Evolutionary conservation across 2,113 vertebrate genomes (phyloP).

Genomic region (Odontesthes bonariensis): DNA sequence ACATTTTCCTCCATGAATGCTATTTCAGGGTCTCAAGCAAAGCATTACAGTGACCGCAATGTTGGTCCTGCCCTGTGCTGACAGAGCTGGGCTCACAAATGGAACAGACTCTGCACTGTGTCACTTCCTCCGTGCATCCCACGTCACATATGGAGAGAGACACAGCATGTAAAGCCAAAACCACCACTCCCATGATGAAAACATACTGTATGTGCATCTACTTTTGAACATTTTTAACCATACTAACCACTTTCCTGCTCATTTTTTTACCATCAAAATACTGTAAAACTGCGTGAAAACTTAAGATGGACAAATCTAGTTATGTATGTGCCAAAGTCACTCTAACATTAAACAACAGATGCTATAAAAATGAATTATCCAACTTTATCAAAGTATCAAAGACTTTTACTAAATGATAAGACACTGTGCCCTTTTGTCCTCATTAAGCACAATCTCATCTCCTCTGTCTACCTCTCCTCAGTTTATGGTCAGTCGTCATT

Average conservation of each 20-base stretch:
- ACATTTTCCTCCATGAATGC: neutral
- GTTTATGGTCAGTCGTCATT: conserved; percentile 4
- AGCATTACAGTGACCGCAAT: conserved; percentile 71
- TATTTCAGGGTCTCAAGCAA: conserved; percentile 29
- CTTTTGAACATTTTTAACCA: conserved; percentile 4
- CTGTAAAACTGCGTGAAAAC: neutral
- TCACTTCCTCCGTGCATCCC: conserved; percentile 49
- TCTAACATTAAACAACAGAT: neutral
- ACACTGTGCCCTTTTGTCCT: conserved; percentile 9
- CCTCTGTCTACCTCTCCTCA: conserved; percentile 4
- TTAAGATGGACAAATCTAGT: neutral
- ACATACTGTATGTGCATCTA: conserved; percentile 20
- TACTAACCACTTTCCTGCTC: neutral
- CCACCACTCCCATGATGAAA: conserved; percentile 60
- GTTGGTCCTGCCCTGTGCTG: conserved; percentile 53
- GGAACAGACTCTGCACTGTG: conserved; percentile 78
- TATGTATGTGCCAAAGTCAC: neutral
- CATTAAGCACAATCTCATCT: conserved; percentile 22
- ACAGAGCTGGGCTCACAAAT: conserved; percentile 54
- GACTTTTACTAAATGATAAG: neutral
- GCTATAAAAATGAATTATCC: no score
- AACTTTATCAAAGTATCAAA: no score
- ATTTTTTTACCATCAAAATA: neutral
- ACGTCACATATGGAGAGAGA: conserved; percentile 32
- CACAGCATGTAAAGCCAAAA: conserved; percentile 22